Evolutionary conservation across 2,888 invertebrate genomes (phyloP).

Genomic region (Caenorhabditis parvicauda): DNA sequence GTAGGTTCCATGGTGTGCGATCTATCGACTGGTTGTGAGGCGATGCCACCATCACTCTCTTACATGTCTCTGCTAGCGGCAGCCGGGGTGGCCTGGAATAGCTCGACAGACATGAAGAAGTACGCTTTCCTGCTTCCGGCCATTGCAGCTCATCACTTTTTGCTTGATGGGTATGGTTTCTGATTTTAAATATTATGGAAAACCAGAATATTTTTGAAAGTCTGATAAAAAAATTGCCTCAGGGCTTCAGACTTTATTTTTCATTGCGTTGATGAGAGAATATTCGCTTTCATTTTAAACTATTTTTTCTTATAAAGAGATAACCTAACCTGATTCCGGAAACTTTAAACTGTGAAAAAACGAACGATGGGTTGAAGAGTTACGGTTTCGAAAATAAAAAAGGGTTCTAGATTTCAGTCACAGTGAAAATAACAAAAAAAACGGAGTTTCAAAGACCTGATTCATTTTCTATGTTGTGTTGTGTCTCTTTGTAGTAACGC

Average conservation of each 20-base stretch:
- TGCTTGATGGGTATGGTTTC: conserved; percentile 41
- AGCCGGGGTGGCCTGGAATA: conserved; percentile 53
- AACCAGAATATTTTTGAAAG: neutral
- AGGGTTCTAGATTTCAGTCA: too few species aligned
- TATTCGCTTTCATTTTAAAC: neutral
- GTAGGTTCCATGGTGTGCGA: conserved; percentile 55
- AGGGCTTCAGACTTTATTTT: neutral
- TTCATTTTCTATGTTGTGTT: too few species aligned
- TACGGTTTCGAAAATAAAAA: too few species aligned
- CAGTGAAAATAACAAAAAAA: neutral
- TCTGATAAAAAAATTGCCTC: neutral
- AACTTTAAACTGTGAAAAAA: too few species aligned
- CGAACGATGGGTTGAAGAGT: too few species aligned
- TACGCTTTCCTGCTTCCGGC: conserved; percentile 49
- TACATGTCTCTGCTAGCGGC: conserved; percentile 49
- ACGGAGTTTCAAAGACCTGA: neutral
- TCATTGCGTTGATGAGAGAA: neutral
- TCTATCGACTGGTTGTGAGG: conserved; percentile 55
- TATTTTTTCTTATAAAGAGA: too few species aligned
- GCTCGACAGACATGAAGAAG: conserved; percentile 38
- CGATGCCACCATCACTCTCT: conserved; percentile 54
- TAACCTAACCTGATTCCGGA: too few species aligned
- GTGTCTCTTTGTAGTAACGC: too few species aligned
- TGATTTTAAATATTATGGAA: neutral
- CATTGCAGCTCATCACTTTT: conserved; percentile 53